Evolutionary conservation across 2,888 invertebrate species (phyloP).

Genomic region (Nowickia ferox): DNA sequence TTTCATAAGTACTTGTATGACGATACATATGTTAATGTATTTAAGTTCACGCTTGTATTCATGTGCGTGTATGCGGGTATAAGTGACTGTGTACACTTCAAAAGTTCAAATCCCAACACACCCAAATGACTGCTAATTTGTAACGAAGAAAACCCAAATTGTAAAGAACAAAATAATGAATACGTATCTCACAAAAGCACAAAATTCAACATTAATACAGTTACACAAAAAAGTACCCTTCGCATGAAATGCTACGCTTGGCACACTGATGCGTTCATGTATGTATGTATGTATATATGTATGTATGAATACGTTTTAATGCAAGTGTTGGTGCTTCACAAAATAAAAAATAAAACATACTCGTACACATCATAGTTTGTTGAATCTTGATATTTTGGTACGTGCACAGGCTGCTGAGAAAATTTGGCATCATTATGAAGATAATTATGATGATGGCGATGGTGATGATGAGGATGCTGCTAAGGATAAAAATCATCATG

Average conservation of each 20-base stretch:
- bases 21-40: neutral
- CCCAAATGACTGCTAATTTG: slow-evolving; percentile 62
- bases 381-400: slow-evolving; percentile 32
- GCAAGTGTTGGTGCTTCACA: neutral
- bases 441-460: slow-evolving; percentile 21
- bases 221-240: slow-evolving; percentile 31
- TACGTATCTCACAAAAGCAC: neutral
- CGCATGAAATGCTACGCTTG: slow-evolving; percentile 38
- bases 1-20: too few species aligned
- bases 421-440: slow-evolving; percentile 46
- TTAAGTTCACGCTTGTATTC: neutral
- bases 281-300: neutral
- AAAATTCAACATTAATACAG: slow-evolving; percentile 25
- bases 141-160: slow-evolving; percentile 29
- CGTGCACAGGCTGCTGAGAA: slow-evolving; percentile 10
- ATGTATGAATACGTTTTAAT: slow-evolving; percentile 3
- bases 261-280: neutral
- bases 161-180: neutral
- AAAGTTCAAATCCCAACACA: slow-evolving; percentile 38
- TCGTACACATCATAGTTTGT: neutral
- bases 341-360: neutral
- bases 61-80: neutral
- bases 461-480: slow-evolving; percentile 26
- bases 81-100: neutral
- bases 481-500: slow-evolving; percentile 57